phyloP scores from a whole-genome alignment of 2,888 invertebrate genomes.

The Autographa gamma region DNA sequence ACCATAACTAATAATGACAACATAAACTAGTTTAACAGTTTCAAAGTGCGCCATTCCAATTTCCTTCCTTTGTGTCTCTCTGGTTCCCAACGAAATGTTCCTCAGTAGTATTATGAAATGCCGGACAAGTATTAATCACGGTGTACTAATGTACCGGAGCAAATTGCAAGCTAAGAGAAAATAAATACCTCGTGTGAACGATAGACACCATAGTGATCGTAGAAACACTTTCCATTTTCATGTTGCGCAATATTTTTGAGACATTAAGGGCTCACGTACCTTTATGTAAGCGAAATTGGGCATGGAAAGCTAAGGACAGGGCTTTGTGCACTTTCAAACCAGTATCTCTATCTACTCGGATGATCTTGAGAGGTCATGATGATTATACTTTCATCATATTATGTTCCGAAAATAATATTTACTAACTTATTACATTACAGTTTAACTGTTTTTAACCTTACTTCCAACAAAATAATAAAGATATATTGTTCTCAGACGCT shows the following conservation, averaged over 20 bases:
- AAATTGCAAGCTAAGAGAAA: conserved; percentile 39
- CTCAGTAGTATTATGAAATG: conserved; percentile 27
- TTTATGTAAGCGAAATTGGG: conserved; percentile 47
- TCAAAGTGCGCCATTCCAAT: conserved; percentile 35
- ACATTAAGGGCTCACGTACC: conserved; percentile 45
- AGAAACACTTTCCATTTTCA: conserved; percentile 60
- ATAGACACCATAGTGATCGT: conserved; percentile 39
- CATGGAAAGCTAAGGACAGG: conserved; percentile 45
- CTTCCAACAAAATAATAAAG: no score
- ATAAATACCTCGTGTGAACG: conserved; percentile 48
- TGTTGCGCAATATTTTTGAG: conserved; percentile 57
- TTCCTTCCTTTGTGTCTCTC: conserved; percentile 47
- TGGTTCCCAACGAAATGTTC: conserved; percentile 38
- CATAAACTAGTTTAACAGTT: conserved; percentile 43
- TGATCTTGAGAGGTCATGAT: conserved; percentile 31
- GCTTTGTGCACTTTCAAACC: conserved; percentile 29
- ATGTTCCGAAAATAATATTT: neutral
- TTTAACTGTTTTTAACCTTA: no score
- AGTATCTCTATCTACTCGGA: conserved; percentile 31
- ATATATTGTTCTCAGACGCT: no score
- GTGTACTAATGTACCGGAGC: conserved; percentile 17
- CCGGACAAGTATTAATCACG: conserved; percentile 38
- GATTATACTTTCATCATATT: conserved; percentile 19
- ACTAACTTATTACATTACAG: no score
- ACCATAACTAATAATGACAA: conserved; percentile 50